Conservation (phyloP, 2,113 vertebrate species). For the Strigops habroptila region DNA sequence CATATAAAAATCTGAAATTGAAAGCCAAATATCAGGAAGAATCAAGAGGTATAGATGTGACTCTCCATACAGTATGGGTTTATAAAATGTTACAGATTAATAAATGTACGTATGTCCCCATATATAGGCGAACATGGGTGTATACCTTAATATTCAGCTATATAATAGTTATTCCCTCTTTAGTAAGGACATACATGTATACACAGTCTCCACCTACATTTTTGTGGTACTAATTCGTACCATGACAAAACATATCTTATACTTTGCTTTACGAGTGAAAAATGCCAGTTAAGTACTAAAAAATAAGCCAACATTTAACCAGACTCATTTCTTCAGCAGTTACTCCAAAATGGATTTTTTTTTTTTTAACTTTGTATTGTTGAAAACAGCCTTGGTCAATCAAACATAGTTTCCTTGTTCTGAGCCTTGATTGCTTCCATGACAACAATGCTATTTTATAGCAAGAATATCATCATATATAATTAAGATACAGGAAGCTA, state of each 20-base stretch:
- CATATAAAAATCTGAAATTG: not conserved
- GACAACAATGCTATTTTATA: conserved; percentile 70
- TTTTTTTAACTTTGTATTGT: conserved; percentile 13
- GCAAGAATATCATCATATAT: conserved; percentile 60
- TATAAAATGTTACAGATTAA: not conserved
- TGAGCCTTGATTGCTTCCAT: conserved; percentile 73
- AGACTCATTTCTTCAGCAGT: not conserved
- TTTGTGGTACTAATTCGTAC: not conserved
- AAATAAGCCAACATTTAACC: not conserved
- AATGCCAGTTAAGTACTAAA: not conserved
- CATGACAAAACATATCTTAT: not conserved
- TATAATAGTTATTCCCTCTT: not conserved
- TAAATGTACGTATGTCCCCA: not conserved
- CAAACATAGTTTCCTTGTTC: conserved; percentile 41
- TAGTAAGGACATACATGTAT: not conserved
- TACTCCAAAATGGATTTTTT: not conserved
- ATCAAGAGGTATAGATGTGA: not conserved
- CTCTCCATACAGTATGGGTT: not conserved
- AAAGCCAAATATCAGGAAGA: not conserved
- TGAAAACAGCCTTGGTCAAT: conserved; percentile 62
- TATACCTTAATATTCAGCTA: not conserved
- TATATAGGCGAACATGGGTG: not conserved
- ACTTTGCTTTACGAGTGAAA: not conserved
- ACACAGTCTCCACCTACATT: not conserved
- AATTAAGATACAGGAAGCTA: conserved; percentile 65